These are phyloP conservation scores for Alcis repandata DNA, from an alignment of 2,888 invertebrate species.

Conservation along the genomic window DNA sequence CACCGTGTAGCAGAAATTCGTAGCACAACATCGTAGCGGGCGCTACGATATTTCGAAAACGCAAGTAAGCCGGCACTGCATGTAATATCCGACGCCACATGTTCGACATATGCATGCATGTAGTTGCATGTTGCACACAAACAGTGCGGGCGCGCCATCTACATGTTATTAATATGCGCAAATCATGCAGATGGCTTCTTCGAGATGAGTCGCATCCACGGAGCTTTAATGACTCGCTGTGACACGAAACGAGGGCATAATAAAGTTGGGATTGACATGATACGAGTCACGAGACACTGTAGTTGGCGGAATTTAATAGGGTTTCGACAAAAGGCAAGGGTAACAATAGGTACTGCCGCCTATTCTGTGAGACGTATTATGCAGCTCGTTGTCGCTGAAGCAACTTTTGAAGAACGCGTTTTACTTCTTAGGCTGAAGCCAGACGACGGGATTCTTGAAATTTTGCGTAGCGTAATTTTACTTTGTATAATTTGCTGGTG, in stretches of 20 bases:
- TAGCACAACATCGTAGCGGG: constrained; percentile 28
- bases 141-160: constrained; percentile 47
- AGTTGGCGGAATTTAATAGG: constrained; percentile 38
- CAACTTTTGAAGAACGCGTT: constrained; percentile 17
- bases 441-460: neutral
- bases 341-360: constrained; percentile 31
- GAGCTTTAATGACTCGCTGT: constrained; percentile 63
- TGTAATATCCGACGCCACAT: constrained; percentile 47
- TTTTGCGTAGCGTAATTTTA: neutral
- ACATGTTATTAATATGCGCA: constrained; percentile 74
- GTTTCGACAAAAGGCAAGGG: constrained; percentile 36
- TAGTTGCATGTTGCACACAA: constrained; percentile 54
- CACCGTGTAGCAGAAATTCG: constrained; percentile 35
- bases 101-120: constrained; percentile 47
- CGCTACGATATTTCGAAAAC: constrained; percentile 42
- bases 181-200: constrained; percentile 76
- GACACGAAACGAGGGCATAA: constrained; percentile 50
- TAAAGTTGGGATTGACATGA: constrained; percentile 51
- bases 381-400: constrained; percentile 14
- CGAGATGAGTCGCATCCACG: constrained; percentile 56
- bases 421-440: constrained; percentile 2
- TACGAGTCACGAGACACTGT: constrained; percentile 38
- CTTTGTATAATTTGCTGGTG: neutral
- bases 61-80: constrained; percentile 39
- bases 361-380: constrained; percentile 24